Evolutionary conservation across 2,113 vertebrate genomes (phyloP), one percentile per base, ranked within the genome.

Genomic region (Geococcyx californianus): DNA sequence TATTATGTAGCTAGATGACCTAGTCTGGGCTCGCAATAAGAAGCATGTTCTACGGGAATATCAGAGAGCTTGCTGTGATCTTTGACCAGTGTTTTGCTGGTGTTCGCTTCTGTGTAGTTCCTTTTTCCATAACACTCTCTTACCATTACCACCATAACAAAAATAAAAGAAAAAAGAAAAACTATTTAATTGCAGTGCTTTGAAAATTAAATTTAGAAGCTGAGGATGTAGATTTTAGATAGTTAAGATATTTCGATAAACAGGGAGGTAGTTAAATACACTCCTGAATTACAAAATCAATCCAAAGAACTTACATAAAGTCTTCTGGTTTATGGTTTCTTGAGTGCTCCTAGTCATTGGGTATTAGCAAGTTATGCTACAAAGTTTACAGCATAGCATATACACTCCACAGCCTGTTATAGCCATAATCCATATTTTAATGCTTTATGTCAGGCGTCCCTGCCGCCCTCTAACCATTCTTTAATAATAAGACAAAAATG

Each of bases 401-500:
- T 73, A 67, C 68, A 88, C 73, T 96, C 90, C 47, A 51, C 9
- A 42, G 52, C 64, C 89, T 82, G 80, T 97, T 97, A 97, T 89
- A 91, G 92, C 97, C 94, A 95, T 83, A 95, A 97, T 97, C 96
- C 95, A 83, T 81, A 84, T 93, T 95, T 98, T 98, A 98, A 99
- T 98, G 97, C 96, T 98, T 98, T 98, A 96, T 98, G 98, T 99
- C 99, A 99, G 97, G 96, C 95, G 68, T 96, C 86, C 92, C 94
- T 95, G 90, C 96, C 97, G 96, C 95, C 97, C 97, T 98, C 94
- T 96, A 96, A 98, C 97, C 96, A 97, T 97, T 97, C 96, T 97
- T 97, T 97, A 97, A 98, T 97, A 98, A 98, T 98, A 97, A 98
- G 97, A 98, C 98, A 98, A 98, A 98, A 98, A 96, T 98, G 98